Base-by-base conservation (phyloP, 92 coral and sea anemone genomes). In the Epizoanthus ramosus region DNA sequence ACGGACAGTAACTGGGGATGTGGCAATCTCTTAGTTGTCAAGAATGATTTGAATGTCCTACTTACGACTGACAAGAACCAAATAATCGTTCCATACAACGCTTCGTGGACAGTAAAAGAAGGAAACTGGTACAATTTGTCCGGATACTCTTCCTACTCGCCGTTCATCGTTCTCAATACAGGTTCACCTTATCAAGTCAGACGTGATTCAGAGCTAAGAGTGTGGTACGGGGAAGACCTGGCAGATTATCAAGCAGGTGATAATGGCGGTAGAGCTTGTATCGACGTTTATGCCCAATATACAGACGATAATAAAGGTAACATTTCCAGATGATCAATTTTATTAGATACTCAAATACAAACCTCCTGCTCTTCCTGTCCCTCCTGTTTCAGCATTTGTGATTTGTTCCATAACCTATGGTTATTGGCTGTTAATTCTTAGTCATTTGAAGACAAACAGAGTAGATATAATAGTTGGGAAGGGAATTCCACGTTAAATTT, bases 211-310 rank as follows among this genome's bases (percentile, higher is more conserved):
- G 41, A 17, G 39, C 56, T 73, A 52, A 58, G 39, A 16, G 79
- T 52, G 54, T 73, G 79, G 79, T 73, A 73, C 17, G 37, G 61
- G n/a, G 79, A 73, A 43, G 79, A 73, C 35, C 13, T 73, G 1
- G 25, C 10, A 5, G 63, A 73, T 73, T 3, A 0, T 50, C 0
- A 0, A 4, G 14, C 41, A 8, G 0, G 5, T 3, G 63, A 73
- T 23, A 52, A 73, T 25, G 8, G 61, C 18, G 79, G 79, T 52
- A 50, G 54, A 52, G 58, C 63, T 18, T 73, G 79, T 39, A 21
- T 53, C 14, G 79, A 73, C 28, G 35, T 73, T 39, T 73, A 73
- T 35, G 79, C 61, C 16, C 31, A 28, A 28, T 28, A 28, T 28
- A 28, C 31, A 28, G 31, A 28, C 31, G 31, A 28, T 28, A 28